Evolutionary conservation across 2,888 invertebrate species (phyloP).

Genomic region (Drosophila conformis): DNA sequence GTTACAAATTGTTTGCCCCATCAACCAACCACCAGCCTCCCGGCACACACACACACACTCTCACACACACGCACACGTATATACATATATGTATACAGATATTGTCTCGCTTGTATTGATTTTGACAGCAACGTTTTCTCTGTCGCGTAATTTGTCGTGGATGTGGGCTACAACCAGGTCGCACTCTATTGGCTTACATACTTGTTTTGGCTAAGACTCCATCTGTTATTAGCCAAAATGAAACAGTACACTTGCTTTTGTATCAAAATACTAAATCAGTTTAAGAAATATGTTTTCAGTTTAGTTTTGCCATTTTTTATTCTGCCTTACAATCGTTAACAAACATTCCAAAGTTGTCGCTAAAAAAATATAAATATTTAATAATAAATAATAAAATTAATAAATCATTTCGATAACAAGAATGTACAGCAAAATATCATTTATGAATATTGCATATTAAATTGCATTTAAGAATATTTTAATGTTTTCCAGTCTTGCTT

Average conservation of each 20-base stretch:
- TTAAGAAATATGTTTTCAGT: background rate
- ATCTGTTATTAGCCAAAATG: background rate
- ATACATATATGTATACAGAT: background rate
- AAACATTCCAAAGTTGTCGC: background rate
- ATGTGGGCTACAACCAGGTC: conserved; percentile 42
- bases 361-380: background rate
- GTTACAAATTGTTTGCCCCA: conserved; percentile 79
- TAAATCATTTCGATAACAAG: conserved; percentile 11
- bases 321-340: background rate
- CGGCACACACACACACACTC: conserved; percentile 17
- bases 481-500: conserved; percentile 12
- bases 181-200: conserved; percentile 12
- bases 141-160: conserved; percentile 54
- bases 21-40: conserved; percentile 41
- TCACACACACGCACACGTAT: background rate
- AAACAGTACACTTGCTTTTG: background rate
- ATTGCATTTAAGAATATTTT: conserved; percentile 25
- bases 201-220: background rate
- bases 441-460: conserved; percentile 26
- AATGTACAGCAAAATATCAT: conserved; percentile 8
- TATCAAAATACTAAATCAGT: background rate
- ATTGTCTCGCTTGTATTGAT: conserved; percentile 29
- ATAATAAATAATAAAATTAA: background rate
- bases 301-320: background rate
- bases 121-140: conserved; percentile 57